Conservation (phyloP, 2,888 invertebrate genomes). For the Calliopum simillimum region DNA sequence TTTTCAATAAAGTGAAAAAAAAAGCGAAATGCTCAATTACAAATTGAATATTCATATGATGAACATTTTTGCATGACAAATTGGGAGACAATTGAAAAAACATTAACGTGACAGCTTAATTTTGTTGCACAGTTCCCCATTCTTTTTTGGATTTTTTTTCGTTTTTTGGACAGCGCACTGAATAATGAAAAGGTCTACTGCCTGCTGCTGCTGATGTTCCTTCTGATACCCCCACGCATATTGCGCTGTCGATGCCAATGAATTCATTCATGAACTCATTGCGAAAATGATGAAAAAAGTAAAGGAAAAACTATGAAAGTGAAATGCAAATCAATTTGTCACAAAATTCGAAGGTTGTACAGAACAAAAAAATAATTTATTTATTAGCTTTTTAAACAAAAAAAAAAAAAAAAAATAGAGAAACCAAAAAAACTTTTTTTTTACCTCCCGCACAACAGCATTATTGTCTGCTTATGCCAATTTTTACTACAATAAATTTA, state of each 20-base stretch:
- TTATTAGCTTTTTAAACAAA: neutral
- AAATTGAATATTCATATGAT: too few species aligned
- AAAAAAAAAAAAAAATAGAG: neutral
- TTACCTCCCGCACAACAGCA: too few species aligned
- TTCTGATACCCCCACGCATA: neutral
- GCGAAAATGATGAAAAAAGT: too few species aligned
- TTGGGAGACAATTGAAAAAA: neutral
- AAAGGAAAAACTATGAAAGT: neutral
- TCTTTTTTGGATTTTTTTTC: too few species aligned
- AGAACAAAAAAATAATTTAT: neutral
- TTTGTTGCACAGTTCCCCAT: neutral
- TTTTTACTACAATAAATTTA: too few species aligned
- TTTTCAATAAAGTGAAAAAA: too few species aligned
- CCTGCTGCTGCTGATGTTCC: too few species aligned
- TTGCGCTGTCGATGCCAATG: neutral
- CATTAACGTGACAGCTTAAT: neutral
- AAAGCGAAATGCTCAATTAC: too few species aligned
- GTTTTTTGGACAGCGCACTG: too few species aligned
- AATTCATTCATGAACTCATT: neutral
- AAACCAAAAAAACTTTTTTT: too few species aligned
- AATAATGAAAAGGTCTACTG: too few species aligned
- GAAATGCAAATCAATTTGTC: conserved; percentile 8
- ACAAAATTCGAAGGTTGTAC: neutral
- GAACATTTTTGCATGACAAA: neutral
- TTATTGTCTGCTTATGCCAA: too few species aligned